Evolutionary conservation across 2,113 vertebrate genomes (phyloP), one percentile per base, ranked within the genome.

Genomic region (Brachionichthys hirsutus): DNA sequence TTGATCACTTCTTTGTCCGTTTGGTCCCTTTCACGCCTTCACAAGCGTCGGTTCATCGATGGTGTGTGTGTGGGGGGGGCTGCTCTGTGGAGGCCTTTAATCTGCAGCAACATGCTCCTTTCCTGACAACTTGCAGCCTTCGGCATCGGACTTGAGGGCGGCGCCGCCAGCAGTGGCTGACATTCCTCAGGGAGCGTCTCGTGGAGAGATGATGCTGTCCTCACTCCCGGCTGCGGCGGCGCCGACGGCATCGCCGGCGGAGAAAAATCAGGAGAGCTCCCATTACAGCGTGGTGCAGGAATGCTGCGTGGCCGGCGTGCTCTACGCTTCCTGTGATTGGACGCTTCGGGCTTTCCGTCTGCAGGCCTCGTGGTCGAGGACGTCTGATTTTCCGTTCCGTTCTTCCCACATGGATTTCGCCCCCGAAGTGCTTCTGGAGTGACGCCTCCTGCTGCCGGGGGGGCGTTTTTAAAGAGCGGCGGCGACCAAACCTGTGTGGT

Each of bases 141-240:
- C 9, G 22, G 45, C 45, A 19, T 52, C 10, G 50, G 20, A 9
- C 41, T 40, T 46, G 20, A 45, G 67, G 62, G 73, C 68, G 77
- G 72, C 70, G 45, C 61, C 73, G 78, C 80, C 67, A 69, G 63
- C 67, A 81, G 63, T 17, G 60, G 72, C 62, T 63, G 15, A 65
- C 75, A 82, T 88, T 89, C 84, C 77, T 80, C 50, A 41, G 74
- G 45, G 70, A 70, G 71, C 57, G 67, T 83, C 77, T 80, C 50
- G 43, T 74, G 45, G 70, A 70, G 71, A 59, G 67, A 74, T 38
- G 50, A 54, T 69, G 22, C 54, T 69, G 38, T 75, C 59, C 75
- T 65, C 35, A 8, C 57, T 35, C 44, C 75, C 57, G 68, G 62
- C 69, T 80, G 75, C 73, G 84, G 75, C 66, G 30, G 64, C 41